phyloP scores from a whole-genome alignment of 2,797 vertebrate genomes.

The Odontamblyopus lacepedii region DNA sequence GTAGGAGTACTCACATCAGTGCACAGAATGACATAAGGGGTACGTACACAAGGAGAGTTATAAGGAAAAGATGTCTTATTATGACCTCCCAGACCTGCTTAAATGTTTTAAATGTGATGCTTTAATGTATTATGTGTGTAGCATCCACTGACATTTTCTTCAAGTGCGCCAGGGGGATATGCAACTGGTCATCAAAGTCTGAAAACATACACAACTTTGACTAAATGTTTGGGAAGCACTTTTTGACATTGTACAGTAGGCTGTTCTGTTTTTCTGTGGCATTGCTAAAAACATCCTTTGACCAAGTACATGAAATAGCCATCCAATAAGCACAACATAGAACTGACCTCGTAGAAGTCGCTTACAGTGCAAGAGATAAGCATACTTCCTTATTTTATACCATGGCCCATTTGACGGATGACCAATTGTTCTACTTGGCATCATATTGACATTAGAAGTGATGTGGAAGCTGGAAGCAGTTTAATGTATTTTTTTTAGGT shows the following conservation, averaged over 20 bases:
- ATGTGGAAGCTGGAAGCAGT: slow-evolving; percentile 2
- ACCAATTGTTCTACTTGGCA: slow-evolving; percentile 30
- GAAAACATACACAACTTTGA: no score
- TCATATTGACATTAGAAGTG: slow-evolving; percentile 17
- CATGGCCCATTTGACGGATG: slow-evolving; percentile 32
- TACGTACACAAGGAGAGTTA: no score
- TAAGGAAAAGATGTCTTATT: no score
- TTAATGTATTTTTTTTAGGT: neutral
- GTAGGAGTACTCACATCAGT: no score
- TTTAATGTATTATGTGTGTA: no score
- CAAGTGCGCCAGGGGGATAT: no score
- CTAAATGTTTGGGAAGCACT: neutral
- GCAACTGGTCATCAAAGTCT: no score
- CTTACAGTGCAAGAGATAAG: slow-evolving; percentile 27
- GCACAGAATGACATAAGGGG: no score
- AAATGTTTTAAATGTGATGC: no score
- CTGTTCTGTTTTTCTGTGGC: neutral
- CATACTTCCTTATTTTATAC: slow-evolving; percentile 40
- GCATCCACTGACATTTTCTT: no score
- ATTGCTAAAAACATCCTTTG: neutral
- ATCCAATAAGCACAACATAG: slow-evolving; percentile 9
- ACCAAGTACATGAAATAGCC: neutral
- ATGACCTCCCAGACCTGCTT: no score
- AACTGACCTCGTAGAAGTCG: slow-evolving; percentile 13
- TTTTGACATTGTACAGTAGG: neutral